phyloP scores from a whole-genome alignment of 2,888 invertebrate genomes.

The Magallana nippona region DNA sequence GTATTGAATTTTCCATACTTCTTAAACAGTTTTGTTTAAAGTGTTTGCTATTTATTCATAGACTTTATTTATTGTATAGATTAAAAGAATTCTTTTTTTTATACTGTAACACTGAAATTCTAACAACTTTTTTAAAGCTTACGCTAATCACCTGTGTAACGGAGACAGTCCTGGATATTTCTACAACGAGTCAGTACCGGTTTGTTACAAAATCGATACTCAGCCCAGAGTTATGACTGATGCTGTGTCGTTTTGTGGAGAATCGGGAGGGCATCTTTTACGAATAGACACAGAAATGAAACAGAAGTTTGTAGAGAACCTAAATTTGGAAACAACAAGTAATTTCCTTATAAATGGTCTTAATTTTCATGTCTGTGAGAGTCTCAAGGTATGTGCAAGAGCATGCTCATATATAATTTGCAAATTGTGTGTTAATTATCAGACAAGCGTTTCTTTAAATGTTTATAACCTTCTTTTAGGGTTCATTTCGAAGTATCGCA shows the following conservation, averaged over 20 bases:
- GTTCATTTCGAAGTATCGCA: too few relatives aligned
- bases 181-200: background rate
- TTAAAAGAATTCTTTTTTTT: too few relatives aligned
- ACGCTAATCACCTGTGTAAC: background rate
- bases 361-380: too few relatives aligned
- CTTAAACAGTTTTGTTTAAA: too few relatives aligned
- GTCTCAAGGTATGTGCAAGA: too few relatives aligned
- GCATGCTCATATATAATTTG: too few relatives aligned
- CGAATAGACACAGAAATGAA: background rate
- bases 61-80: too few relatives aligned
- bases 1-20: too few relatives aligned
- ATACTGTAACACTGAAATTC: too few relatives aligned
- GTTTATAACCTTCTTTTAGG: background rate
- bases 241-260: background rate
- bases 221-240: background rate
- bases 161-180: background rate
- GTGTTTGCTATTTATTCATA: too few relatives aligned
- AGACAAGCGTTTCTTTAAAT: too few relatives aligned
- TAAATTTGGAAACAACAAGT: background rate
- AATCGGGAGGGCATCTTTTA: background rate
- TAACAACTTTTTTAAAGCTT: background rate
- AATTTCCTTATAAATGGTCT: background rate
- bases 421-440: too few relatives aligned
- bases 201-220: conserved; percentile 1
- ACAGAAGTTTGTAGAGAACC: background rate